Evolutionary conservation across 2,888 invertebrate genomes (phyloP), one percentile per base, ranked within the genome.

Genomic region (Acrobeloides nanus): DNA sequence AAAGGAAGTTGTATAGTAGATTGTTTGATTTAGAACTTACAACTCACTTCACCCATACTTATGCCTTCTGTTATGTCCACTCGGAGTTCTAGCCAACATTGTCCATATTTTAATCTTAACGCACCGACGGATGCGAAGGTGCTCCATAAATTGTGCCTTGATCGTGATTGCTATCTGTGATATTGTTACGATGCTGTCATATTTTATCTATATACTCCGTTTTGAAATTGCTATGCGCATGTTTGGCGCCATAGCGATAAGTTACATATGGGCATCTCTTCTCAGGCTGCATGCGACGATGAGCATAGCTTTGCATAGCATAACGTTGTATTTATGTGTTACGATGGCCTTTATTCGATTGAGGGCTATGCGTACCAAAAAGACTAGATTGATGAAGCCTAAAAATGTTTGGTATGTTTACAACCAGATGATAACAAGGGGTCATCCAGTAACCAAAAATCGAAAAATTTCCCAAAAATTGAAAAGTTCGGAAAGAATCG

Each of bases 81-180:
- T 59, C 3, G 59, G 59, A 32, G 50, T 59, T 26, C 26, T 62
- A 8, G 62, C 62, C 33, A 59, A 59, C 44, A 31, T 60, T n/a
- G 44, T 59, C 23, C 59, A 59, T 37, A 59, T 59, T 26, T 24
- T 62, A 26, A 61, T 59, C 34, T 46, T 59, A 20, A 59, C 59
- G n/a, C n/a, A 58, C 17, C 39, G 62, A 17, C 50, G 62, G 27
- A 59, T 59, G 59, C 25, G 59, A 3, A 24, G 53, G 4, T 59
- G 62, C 38, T 49, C 59, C 25, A 47, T 59, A 6, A 59, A 59
- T 35, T 46, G 39, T 26, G 59, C 61, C 8, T 38, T 59, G 12
- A 59, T 59, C 15, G 59, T 59, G 10, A 59, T 62, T 24, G 59
- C 59, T 1, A 40, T 53, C 31, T 59, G 59, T 37, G 59, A 59